phyloP scores from a whole-genome alignment of 1,140 invertebrate species.

The Plodia interpunctella region DNA sequence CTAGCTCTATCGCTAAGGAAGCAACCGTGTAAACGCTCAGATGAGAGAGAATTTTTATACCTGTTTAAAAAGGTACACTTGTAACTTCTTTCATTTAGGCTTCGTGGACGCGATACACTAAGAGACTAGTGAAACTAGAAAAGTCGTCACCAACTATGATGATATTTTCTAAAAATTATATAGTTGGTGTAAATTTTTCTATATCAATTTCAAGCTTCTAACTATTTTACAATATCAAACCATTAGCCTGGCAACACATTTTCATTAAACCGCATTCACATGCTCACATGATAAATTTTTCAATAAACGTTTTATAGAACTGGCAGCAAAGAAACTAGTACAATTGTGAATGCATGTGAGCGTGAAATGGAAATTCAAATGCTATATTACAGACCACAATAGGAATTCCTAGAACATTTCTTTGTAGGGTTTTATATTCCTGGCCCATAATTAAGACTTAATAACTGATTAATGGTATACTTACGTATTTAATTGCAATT shows the following conservation, averaged over 20 bases:
- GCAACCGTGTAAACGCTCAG: too few species aligned
- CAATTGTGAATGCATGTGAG: slow-evolving; percentile 48
- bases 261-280: slow-evolving; percentile 8
- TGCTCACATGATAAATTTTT: slow-evolving; percentile 15
- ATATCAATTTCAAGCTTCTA: too few species aligned
- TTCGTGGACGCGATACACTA: too few species aligned
- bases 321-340: slow-evolving; percentile 45
- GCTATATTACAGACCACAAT: slow-evolving; percentile 11
- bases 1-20: too few species aligned
- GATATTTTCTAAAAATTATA: too few species aligned
- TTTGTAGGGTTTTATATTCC: slow-evolving; percentile 11
- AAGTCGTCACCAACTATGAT: too few species aligned
- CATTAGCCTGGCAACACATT: slow-evolving; percentile 12
- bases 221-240: background rate
- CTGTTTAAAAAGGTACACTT: too few species aligned
- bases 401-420: slow-evolving; percentile 22
- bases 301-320: slow-evolving; percentile 39
- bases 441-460: slow-evolving; percentile 23
- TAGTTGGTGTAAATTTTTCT: too few species aligned
- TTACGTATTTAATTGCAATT: background rate
- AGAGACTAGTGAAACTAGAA: too few species aligned
- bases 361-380: slow-evolving; percentile 53
- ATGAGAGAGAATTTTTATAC: too few species aligned
- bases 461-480: background rate
- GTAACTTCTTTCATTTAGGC: too few species aligned